Conservation (phyloP, 92 coral and sea anemone species). For the Palythoa grandis region DNA sequence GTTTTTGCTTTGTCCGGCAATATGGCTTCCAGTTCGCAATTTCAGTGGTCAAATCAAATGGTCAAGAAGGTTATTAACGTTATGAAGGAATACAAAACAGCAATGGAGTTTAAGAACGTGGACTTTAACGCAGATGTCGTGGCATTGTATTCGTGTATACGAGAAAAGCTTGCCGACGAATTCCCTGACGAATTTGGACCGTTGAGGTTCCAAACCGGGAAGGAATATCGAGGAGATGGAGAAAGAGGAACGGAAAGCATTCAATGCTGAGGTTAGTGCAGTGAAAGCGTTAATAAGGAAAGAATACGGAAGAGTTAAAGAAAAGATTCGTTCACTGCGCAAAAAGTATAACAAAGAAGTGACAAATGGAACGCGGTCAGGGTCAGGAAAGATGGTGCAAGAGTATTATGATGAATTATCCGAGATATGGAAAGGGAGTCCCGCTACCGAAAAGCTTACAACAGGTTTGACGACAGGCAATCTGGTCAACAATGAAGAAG, state of each 20-base stretch:
- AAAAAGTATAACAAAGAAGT: slow-evolving; percentile 54
- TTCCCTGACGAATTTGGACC: slow-evolving; percentile 52
- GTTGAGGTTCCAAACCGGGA: slow-evolving; percentile 37
- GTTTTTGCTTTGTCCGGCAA: neutral
- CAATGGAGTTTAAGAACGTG: slow-evolving; percentile 44
- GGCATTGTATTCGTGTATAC: slow-evolving; percentile 39
- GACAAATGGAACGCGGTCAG: slow-evolving; percentile 58
- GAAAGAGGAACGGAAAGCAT: slow-evolving; percentile 43
- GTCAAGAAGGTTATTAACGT: too few species aligned
- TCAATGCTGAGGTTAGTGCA: slow-evolving; percentile 24
- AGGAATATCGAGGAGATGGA: slow-evolving; percentile 30
- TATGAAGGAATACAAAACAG: slow-evolving; percentile 33
- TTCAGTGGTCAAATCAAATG: too few species aligned
- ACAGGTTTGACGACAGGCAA: too few species aligned
- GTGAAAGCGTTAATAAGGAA: slow-evolving; percentile 49
- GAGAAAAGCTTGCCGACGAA: slow-evolving; percentile 19
- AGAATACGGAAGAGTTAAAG: slow-evolving; percentile 56
- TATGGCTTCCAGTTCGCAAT: neutral
- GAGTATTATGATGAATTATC: slow-evolving; percentile 50
- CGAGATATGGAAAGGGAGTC: slow-evolving; percentile 61
- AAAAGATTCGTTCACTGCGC: slow-evolving; percentile 51
- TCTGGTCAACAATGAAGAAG: too few species aligned
- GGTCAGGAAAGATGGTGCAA: slow-evolving; percentile 53
- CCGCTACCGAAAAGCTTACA: slow-evolving; percentile 52
- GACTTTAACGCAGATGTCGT: slow-evolving; percentile 14